A percentile compares a stretch with the other conserved stretches of the same genome.
phyloP scores from a whole-genome alignment of 2,888 invertebrate species.

The Hypselothyrea guttata region DNA sequence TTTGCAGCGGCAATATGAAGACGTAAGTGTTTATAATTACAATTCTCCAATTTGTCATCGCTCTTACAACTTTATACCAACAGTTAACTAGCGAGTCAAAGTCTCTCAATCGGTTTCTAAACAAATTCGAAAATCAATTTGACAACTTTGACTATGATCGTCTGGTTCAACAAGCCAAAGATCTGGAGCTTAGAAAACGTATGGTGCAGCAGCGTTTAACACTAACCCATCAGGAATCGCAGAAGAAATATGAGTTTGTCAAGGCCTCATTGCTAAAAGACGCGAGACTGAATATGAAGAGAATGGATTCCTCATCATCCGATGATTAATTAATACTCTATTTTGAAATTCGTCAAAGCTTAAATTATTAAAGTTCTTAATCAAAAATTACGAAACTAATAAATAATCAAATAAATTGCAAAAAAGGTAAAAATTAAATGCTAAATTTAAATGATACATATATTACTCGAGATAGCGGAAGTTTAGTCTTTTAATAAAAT shows the following conservation, averaged over 20 bases:
- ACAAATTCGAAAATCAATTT: constrained; percentile 80
- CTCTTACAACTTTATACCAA: no score
- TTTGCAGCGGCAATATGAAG: constrained; percentile 87
- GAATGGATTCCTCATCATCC: constrained; percentile 24
- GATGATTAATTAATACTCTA: constrained; percentile 22
- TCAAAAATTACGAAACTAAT: no score
- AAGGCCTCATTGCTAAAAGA: constrained; percentile 78
- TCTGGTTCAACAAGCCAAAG: constrained; percentile 76
- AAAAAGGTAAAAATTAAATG: no score
- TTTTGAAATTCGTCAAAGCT: background rate
- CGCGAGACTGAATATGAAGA: constrained; percentile 70
- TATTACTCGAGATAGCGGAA: no score
- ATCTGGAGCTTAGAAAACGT: constrained; percentile 80
- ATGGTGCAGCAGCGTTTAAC: constrained; percentile 81
- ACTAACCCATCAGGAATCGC: constrained; percentile 80
- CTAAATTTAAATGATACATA: no score
- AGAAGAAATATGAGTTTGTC: constrained; percentile 80
- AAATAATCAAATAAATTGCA: no score
- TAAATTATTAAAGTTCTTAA: background rate
- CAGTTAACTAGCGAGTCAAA: constrained; percentile 79
- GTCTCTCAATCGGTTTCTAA: constrained; percentile 78
- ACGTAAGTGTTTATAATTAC: constrained; percentile 80
- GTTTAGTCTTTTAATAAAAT: no score
- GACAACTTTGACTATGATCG: constrained; percentile 79
- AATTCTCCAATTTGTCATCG: no score